These are phyloP conservation scores for Himantopus leucocephalus DNA, from an alignment of 2,113 vertebrate genomes.

Conservation along the genomic window DNA sequence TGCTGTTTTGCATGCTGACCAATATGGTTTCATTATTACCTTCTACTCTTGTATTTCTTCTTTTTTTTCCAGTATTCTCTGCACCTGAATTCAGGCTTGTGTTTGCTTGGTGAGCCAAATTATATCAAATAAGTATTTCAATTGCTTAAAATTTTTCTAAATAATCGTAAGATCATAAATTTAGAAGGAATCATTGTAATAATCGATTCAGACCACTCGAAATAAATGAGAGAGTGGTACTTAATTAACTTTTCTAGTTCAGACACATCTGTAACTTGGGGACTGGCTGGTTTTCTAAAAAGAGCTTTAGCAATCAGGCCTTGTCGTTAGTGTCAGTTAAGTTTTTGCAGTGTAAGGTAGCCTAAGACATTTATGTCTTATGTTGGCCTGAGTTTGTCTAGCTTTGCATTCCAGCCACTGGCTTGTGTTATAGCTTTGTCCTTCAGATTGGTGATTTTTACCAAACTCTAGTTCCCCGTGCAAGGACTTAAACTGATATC, in stretches of 20 bases:
- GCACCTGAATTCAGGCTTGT: neutral
- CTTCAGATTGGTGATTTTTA: neutral
- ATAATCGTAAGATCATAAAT: neutral
- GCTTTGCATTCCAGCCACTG: neutral
- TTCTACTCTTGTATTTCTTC: neutral
- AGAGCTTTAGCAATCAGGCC: neutral
- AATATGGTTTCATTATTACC: neutral
- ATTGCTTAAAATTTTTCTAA: neutral
- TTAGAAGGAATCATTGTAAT: neutral
- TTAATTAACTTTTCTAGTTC: neutral
- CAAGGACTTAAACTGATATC: neutral
- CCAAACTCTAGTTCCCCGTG: neutral
- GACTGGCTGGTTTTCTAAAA: neutral
- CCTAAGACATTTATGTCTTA: neutral
- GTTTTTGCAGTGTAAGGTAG: neutral
- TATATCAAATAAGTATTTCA: neutral
- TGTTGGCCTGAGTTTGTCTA: neutral
- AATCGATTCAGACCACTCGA: neutral
- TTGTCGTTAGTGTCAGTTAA: neutral
- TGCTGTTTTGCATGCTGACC: neutral
- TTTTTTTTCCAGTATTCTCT: neutral
- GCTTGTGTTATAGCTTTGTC: neutral
- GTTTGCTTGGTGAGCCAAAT: neutral
- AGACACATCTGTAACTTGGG: neutral
- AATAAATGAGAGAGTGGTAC: neutral